Percentiles rank a stretch among this genome's conserved stretches.
These are phyloP conservation scores for Magallana angulata DNA, from an alignment of 1,140 invertebrate species.

Conservation along the genomic window DNA sequence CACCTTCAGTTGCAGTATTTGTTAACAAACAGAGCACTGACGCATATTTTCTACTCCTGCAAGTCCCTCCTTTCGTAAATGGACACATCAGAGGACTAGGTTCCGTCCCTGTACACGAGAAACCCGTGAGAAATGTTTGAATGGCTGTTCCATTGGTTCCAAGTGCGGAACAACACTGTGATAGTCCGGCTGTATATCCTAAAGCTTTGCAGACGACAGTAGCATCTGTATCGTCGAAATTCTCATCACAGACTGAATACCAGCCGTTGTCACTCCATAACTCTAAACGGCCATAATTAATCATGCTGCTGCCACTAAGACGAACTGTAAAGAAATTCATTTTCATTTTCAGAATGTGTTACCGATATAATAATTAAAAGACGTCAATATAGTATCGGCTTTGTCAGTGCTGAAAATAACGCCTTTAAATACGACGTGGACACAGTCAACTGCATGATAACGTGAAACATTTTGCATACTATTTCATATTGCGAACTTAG, in stretches of 20 bases:
- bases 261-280: not conserved
- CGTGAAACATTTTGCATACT: too few species aligned
- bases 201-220: slow-evolving; percentile 33
- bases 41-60: slow-evolving; percentile 28
- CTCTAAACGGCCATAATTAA: slow-evolving; percentile 40
- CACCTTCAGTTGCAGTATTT: not conserved
- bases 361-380: too few species aligned
- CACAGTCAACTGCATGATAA: too few species aligned
- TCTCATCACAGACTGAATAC: slow-evolving; percentile 38
- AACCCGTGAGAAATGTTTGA: not conserved
- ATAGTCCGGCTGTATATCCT: not conserved
- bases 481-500: too few species aligned
- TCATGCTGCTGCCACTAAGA: not conserved
- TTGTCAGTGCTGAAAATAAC: too few species aligned
- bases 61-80: not conserved
- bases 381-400: too few species aligned
- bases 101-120: slow-evolving; percentile 8
- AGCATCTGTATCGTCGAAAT: slow-evolving; percentile 42
- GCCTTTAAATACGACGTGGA: too few species aligned
- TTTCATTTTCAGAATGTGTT: too few species aligned
- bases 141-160: not conserved
- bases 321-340: slow-evolving; percentile 15
- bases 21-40: slow-evolving; percentile 30
- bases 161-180: slow-evolving; percentile 36
- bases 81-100: not conserved